Base-by-base conservation (phyloP, 2,113 vertebrate genomes). In the Macquaria ambigua region DNA sequence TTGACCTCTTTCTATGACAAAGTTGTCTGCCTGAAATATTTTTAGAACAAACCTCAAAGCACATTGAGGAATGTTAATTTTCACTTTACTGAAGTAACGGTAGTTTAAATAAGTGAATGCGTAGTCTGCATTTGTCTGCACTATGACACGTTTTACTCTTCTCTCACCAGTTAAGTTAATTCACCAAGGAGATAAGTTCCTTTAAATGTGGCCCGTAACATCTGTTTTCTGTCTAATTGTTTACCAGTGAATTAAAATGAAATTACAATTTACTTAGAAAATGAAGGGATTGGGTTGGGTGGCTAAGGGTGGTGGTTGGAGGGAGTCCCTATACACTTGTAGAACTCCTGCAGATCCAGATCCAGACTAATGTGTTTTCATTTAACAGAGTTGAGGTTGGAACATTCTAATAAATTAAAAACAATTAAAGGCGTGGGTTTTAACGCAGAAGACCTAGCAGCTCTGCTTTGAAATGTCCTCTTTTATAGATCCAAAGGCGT, bases 161-260 rank as follows among this genome's bases (percentile, higher is more conserved):
- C 59, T 70, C 53, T 48, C 56, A n/a, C n/a, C n/a, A n/a, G n/a
- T 68, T 77, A 81, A 52, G 67, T 82, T 61, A 83, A 77, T 86
- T 82, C 64, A 75, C 39, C 61, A 68, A 74, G 56, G 37, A 89
- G 90, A 91, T 87, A 85, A 83, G 79, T 83, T 70, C 69, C 83
- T 89, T 92, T 90, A 84, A 89, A 94, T 84, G 77, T 21, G 75
- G 77, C 86, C 85, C 87, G 64, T 83, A 76, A 93, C 95, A 95
- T 95, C 93, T 96, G 93, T 91, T 95, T 95, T 93, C 87, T 89
- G 92, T 95, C 89, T 93, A 84, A 94, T 93, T 96, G 95, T 95
- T 96, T 95, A 94, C 93, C 83, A 93, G 91, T 64, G 77, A 94
- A 95, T 94, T 93, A 93, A 94, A 95, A 88, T 66, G n/a, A 92